These are phyloP conservation scores for Andricus grossulariae DNA, from an alignment of 1,140 invertebrate genomes.

Conservation along the genomic window DNA sequence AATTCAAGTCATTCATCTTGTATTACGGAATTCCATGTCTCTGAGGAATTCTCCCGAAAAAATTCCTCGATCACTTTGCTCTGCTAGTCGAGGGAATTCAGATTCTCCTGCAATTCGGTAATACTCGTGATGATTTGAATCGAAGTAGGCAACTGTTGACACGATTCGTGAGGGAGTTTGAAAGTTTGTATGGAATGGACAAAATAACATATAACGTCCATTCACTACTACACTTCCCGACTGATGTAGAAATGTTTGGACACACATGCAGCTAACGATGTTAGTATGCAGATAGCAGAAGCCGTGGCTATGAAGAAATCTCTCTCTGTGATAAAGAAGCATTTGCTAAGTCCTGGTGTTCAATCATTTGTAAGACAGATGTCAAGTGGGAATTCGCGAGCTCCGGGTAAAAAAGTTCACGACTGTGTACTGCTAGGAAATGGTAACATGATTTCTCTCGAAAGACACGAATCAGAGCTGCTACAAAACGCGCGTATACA, in stretches of 20 bases:
- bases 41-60: neutral
- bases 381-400: neutral
- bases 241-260: slow-evolving; percentile 12
- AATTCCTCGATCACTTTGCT: neutral
- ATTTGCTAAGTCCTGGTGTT: neutral
- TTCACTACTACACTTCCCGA: slow-evolving; percentile 3
- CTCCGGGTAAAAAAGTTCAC: neutral
- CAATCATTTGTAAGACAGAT: slow-evolving; percentile 2
- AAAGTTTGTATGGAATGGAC: neutral
- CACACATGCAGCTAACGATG: slow-evolving; percentile 23
- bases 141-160: neutral
- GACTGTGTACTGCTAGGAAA: slow-evolving; percentile 1
- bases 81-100: neutral
- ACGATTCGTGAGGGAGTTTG: neutral
- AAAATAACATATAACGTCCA: slow-evolving; percentile 27
- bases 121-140: neutral
- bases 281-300: slow-evolving; percentile 31
- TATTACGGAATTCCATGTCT: neutral
- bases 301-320: slow-evolving; percentile 29
- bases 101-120: neutral
- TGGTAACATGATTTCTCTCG: neutral
- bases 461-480: neutral
- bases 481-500: neutral
- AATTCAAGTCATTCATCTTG: neutral
- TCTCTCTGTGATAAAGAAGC: neutral